Base-by-base conservation (phyloP, 2,797 vertebrate genomes). In the Podarcis lilfordi region DNA sequence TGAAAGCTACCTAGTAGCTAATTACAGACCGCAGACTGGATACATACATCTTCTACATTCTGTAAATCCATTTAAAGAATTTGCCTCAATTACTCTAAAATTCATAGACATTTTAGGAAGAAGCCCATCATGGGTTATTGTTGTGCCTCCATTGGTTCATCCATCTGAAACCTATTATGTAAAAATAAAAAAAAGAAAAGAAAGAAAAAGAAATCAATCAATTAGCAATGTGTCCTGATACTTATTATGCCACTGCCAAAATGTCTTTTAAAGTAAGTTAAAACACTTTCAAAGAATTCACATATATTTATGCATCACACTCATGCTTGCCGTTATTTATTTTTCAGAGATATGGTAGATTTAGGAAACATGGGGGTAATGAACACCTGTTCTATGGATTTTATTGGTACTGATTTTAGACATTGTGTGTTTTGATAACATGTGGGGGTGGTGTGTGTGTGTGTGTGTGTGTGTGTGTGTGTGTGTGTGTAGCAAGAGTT, bases 41-140 rank as follows among this genome's bases (percentile, higher is more conserved):
- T 61, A 32, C 45, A 40, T 84, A 84, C 19, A 84, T 84, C 87
- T 84, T 61, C 27, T 43, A 25, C 75, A 32, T 40, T 88, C 32
- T 61, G 78, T 32, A 83, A 88, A 75, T 83, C 17, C 1, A 80
- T 43, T 89, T 81, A 87, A 87, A 76, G 27, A 84, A 75, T 90
- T 72, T 84, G 55, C 82, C 75, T 90, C 59, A 76, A 55, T 78
- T 90, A 82, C 5, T 55, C 35, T 0, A 0, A 91, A 19, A 82
- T 40, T 43, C 61, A 25, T 71, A 80, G 27, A 80, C 27, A 23
- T 80, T 75, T 80, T 21, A 1, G 19, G 74, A 80, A 84, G 43
- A 84, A 80, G 19, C 8, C 37, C 43, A 86, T 11, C 23, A 2
- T 37, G n/a, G 4, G 19, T 74, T 89, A 72, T 84, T 35, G 35